Evolutionary conservation across 2,888 invertebrate species (phyloP).

Genomic region (Luffia ferchaultella): DNA sequence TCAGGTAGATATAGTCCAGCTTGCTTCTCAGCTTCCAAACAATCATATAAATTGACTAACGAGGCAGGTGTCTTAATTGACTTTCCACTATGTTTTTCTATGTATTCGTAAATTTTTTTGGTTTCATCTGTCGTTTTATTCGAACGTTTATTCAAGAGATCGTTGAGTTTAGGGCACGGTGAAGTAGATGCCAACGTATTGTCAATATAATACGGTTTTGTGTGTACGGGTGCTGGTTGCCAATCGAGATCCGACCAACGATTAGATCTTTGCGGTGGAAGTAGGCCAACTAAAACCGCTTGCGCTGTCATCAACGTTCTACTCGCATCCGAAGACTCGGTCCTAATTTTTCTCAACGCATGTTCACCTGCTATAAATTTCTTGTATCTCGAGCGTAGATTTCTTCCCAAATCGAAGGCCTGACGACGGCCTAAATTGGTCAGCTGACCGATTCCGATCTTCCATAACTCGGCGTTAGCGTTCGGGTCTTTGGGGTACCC

Average conservation of each 20-base stretch:
- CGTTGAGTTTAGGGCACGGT: constrained; percentile 7
- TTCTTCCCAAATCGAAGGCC: constrained; percentile 9
- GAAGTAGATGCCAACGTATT: constrained; percentile 4
- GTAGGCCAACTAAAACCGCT: constrained; percentile 11
- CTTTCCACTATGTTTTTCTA: constrained; percentile 7
- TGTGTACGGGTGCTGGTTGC: constrained; percentile 11
- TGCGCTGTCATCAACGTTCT: constrained; percentile 13
- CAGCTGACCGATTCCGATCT: constrained; percentile 10
- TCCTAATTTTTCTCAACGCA: constrained; percentile 11
- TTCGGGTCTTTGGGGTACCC: constrained; percentile 12
- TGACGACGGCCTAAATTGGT: constrained; percentile 13
- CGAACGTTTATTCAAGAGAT: constrained; percentile 3
- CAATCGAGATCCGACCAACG: constrained; percentile 10
- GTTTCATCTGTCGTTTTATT: constrained; percentile 2
- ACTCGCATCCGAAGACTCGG: constrained; percentile 8
- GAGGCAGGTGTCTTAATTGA: constrained; percentile 1
- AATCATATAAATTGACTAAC: constrained; percentile 8
- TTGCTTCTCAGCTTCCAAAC: constrained; percentile 11
- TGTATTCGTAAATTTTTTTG: constrained; percentile 6
- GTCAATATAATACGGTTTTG: constrained; percentile 2
- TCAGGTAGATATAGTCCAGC: constrained; percentile 10
- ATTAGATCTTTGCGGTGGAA: constrained; percentile 10
- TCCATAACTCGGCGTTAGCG: constrained; percentile 9
- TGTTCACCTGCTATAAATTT: constrained; percentile 7
- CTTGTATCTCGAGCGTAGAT: constrained; percentile 9